These are phyloP conservation scores for Lophura swinhoii DNA, from an alignment of 2,797 vertebrate species.

Conservation along the genomic window DNA sequence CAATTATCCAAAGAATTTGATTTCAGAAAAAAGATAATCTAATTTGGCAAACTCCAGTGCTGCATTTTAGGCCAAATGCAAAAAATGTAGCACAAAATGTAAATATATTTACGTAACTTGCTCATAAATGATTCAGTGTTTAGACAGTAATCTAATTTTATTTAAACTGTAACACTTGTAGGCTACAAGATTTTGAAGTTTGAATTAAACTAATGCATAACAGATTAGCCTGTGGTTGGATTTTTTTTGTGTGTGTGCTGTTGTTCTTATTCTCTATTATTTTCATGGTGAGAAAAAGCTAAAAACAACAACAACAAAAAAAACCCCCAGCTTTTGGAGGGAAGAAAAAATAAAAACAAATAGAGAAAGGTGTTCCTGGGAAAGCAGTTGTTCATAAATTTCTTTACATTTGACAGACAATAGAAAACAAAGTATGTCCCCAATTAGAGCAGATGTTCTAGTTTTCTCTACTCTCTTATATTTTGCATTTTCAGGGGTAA, in stretches of 20 bases:
- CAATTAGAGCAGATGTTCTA: background rate
- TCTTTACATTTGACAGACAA: background rate
- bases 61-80: constrained; percentile 61
- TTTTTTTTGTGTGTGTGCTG: background rate
- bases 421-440: background rate
- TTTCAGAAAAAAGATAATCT: constrained; percentile 23
- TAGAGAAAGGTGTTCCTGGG: background rate
- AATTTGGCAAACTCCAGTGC: constrained; percentile 42
- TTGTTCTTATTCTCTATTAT: background rate
- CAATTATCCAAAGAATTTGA: constrained; percentile 1
- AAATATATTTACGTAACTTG: constrained; percentile 71
- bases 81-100: constrained; percentile 66
- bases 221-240: background rate
- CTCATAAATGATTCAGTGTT: constrained; percentile 76
- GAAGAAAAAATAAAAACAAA: background rate
- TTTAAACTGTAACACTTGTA: constrained; percentile 65
- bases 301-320: no score
- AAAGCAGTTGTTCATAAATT: background rate
- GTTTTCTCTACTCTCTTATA: background rate
- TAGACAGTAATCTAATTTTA: constrained; percentile 73
- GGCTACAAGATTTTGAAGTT: constrained; percentile 35
- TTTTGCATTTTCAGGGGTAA: background rate
- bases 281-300: background rate
- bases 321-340: background rate
- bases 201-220: constrained; percentile 29